Conservation (phyloP, 1,140 invertebrate species). For the Coptotermes formosanus region DNA sequence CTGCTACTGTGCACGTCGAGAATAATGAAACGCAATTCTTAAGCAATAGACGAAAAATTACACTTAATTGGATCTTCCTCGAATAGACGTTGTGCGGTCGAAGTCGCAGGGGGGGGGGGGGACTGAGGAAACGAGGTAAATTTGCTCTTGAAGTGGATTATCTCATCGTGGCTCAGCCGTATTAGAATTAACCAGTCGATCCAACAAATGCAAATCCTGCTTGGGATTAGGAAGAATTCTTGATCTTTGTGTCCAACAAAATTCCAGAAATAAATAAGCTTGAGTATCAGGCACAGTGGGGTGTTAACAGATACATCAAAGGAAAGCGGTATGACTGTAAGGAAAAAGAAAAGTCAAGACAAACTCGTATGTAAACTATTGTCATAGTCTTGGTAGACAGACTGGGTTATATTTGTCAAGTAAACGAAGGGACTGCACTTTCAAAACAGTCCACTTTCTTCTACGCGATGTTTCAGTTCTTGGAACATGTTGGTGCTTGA, state of each 20-base stretch:
- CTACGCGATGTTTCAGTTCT: too few species aligned
- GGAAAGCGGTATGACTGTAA: too few species aligned
- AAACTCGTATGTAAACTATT: too few species aligned
- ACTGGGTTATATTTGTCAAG: too few species aligned
- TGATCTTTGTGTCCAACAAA: background rate
- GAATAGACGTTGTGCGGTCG: background rate
- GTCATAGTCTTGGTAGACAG: too few species aligned
- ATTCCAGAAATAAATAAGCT: background rate
- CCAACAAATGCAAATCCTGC: background rate
- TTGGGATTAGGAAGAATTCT: background rate
- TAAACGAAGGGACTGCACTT: too few species aligned
- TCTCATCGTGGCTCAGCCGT: background rate
- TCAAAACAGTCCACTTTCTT: too few species aligned
- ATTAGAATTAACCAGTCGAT: background rate
- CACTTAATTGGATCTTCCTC: background rate
- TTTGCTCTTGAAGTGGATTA: background rate
- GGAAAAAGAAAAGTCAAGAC: too few species aligned
- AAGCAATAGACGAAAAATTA: background rate
- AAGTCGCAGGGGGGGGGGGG: background rate
- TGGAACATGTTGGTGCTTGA: too few species aligned
- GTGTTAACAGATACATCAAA: too few species aligned
- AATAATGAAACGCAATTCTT: background rate
- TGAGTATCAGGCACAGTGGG: too few species aligned
- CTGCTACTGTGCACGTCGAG: background rate
- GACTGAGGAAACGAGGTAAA: background rate